A percentile compares a stretch with the other conserved stretches of the same genome.
Conservation (phyloP, 2,113 vertebrate species). For the Chrysemys picta region DNA sequence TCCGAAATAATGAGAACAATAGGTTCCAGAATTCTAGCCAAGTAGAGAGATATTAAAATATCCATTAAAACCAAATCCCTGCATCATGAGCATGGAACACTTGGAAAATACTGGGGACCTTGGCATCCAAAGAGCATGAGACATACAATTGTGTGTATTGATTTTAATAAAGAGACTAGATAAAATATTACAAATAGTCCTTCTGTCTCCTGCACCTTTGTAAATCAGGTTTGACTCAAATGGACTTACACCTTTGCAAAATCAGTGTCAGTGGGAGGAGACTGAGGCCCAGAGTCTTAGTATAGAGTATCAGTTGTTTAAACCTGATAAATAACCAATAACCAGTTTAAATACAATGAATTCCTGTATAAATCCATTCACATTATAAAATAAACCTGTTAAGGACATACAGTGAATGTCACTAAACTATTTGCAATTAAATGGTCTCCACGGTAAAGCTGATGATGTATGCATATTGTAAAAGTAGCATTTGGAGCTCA, state of each 20-base stretch:
- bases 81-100: neutral
- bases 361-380: neutral
- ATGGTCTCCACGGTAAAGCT: neutral
- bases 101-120: neutral
- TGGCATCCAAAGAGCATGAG: neutral
- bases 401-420: accelerated
- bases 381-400: neutral
- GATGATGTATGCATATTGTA: neutral
- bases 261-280: neutral
- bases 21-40: neutral
- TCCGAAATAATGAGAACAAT: neutral
- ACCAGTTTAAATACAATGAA: neutral
- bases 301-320: neutral
- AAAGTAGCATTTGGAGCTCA: neutral
- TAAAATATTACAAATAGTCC: neutral
- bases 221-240: neutral
- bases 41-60: neutral
- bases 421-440: neutral
- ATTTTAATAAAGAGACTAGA: neutral
- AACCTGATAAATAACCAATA: neutral
- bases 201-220: neutral
- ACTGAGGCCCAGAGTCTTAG: neutral
- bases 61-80: neutral
- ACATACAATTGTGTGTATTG: no score
- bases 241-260: neutral